These are phyloP conservation scores for Caenorhabditis japonica DNA, from an alignment of 2,888 invertebrate species.

Conservation along the genomic window DNA sequence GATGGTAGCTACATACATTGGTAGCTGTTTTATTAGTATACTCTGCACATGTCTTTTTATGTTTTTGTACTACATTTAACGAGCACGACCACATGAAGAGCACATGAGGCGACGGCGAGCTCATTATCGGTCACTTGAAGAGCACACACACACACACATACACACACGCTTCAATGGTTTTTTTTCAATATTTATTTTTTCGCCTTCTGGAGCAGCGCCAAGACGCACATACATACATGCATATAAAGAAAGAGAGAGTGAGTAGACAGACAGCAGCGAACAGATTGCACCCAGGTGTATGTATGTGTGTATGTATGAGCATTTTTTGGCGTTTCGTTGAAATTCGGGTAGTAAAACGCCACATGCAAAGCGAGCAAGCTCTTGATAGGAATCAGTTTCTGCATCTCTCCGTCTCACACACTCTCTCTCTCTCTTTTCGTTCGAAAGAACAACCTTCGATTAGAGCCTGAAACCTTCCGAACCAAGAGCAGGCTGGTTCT, in stretches of 20 bases:
- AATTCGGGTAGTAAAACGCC: slow-evolving; percentile 29
- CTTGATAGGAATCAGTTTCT: slow-evolving; percentile 31
- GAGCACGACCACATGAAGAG: slow-evolving; percentile 35
- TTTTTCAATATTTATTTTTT: slow-evolving; percentile 24
- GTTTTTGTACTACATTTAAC: slow-evolving; percentile 38
- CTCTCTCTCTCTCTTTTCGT: slow-evolving; percentile 19
- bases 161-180: slow-evolving; percentile 22
- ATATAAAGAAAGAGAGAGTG: slow-evolving; percentile 2
- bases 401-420: slow-evolving; percentile 1
- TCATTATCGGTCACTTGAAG: slow-evolving; percentile 45
- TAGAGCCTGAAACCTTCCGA: slow-evolving; percentile 23
- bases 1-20: too few relatives aligned
- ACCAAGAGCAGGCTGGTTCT: slow-evolving; percentile 48
- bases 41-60: slow-evolving; percentile 19
- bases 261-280: too few relatives aligned
- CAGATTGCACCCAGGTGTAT: slow-evolving; percentile 10
- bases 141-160: too few relatives aligned
- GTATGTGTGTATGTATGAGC: slow-evolving; percentile 5
- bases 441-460: slow-evolving; percentile 41
- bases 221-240: slow-evolving; percentile 3
- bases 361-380: slow-evolving; percentile 35
- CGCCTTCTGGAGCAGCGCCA: background rate
- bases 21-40: too few relatives aligned
- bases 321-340: slow-evolving; percentile 48
- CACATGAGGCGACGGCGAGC: slow-evolving; percentile 31